phyloP scores from a whole-genome alignment of 2,888 invertebrate species.

The Malacosoma neustria region DNA sequence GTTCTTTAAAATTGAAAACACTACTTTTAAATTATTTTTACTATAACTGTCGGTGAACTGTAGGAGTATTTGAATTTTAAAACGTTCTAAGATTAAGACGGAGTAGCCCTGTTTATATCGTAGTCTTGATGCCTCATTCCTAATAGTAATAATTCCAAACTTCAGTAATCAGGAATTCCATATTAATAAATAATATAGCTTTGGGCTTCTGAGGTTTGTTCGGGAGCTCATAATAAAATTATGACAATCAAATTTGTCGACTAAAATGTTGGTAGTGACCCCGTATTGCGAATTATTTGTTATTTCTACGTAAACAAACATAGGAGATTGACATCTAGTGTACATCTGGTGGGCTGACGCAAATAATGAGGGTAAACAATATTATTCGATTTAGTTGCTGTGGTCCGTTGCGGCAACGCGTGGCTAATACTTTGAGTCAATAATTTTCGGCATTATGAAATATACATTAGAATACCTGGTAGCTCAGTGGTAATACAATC shows the following conservation, averaged over 20 bases:
- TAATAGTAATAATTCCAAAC: conserved; percentile 2
- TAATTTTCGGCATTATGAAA: not conserved
- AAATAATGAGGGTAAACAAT: conserved; percentile 70
- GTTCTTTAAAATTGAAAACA: too few relatives aligned
- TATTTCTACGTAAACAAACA: conserved; percentile 70
- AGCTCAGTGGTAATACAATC: too few relatives aligned
- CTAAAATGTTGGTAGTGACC: conserved; percentile 58
- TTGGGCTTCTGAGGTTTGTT: conserved; percentile 31
- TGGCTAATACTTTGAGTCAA: conserved; percentile 25
- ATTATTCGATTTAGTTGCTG: conserved; percentile 60
- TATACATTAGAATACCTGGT: too few relatives aligned
- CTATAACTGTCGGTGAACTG: too few relatives aligned
- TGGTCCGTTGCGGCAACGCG: conserved; percentile 45
- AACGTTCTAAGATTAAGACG: too few relatives aligned
- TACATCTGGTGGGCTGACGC: conserved; percentile 69
- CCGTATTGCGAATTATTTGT: conserved; percentile 54
- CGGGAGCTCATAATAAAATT: conserved; percentile 44
- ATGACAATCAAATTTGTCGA: conserved; percentile 58
- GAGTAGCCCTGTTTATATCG: too few relatives aligned
- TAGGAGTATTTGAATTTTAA: too few relatives aligned
- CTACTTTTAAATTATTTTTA: too few relatives aligned
- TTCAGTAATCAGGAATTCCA: not conserved
- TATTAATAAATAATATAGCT: conserved; percentile 7
- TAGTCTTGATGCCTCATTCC: conserved; percentile 6
- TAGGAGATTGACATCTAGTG: conserved; percentile 65